A percentile compares a stretch with the other conserved stretches of the same genome.
phyloP scores from a whole-genome alignment of 2,113 vertebrate species.

The Oryzias melastigma region DNA sequence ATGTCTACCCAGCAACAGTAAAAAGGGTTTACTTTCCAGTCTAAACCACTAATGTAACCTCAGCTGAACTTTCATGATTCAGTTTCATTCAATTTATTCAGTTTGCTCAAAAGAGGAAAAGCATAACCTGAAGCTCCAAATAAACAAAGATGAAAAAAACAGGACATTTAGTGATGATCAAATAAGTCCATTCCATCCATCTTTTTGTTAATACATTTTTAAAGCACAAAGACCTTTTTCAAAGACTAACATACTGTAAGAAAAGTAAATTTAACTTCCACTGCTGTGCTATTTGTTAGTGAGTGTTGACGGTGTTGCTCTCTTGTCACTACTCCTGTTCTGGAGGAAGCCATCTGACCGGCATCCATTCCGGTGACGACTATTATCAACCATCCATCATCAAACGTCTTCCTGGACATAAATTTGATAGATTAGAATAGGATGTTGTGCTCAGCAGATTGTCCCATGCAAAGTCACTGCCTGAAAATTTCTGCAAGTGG shows the following conservation, averaged over 20 bases:
- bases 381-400: slow-evolving; percentile 67
- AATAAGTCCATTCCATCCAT: slow-evolving; percentile 6
- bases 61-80: slow-evolving; percentile 39
- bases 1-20: slow-evolving; percentile 15
- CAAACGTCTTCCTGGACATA: slow-evolving; percentile 17
- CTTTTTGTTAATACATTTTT: slow-evolving; percentile 5
- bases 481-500: slow-evolving; percentile 29
- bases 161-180: slow-evolving; percentile 4
- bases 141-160: slow-evolving; percentile 43
- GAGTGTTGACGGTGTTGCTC: slow-evolving; percentile 44
- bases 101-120: slow-evolving; percentile 35
- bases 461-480: slow-evolving; percentile 33
- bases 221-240: slow-evolving; percentile 1
- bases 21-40: slow-evolving; percentile 24
- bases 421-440: slow-evolving; percentile 53
- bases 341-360: slow-evolving; percentile 62
- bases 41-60: slow-evolving; percentile 38
- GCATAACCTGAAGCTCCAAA: slow-evolving; percentile 34
- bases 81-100: slow-evolving; percentile 1
- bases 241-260: slow-evolving; percentile 17
- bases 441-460: slow-evolving; percentile 42
- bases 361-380: slow-evolving; percentile 66
- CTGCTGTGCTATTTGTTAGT: slow-evolving; percentile 48
- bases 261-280: slow-evolving; percentile 33
- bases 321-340: slow-evolving; percentile 58